Conservation (phyloP, 2,797 vertebrate genomes). For the Lagodon rhomboides region DNA sequence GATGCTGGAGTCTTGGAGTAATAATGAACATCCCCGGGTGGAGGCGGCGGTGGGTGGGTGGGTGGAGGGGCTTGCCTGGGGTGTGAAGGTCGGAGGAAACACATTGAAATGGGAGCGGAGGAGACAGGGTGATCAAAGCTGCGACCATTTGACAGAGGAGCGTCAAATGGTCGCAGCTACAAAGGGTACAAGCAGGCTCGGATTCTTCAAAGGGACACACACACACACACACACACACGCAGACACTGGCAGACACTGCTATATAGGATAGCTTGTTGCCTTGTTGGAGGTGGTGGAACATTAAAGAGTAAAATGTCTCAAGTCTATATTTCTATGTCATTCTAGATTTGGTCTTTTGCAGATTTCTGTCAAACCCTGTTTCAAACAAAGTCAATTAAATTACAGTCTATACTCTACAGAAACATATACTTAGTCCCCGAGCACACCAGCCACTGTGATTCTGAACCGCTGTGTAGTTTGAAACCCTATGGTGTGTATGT, state of each 20-base stretch:
- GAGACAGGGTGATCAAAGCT: slow-evolving; percentile 74
- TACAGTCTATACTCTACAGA: background rate
- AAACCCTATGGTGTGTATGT: background rate
- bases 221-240: background rate
- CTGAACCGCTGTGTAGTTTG: background rate
- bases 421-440: background rate
- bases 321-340: background rate
- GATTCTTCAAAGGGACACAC: slow-evolving; percentile 55
- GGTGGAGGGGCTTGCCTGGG: slow-evolving; percentile 37
- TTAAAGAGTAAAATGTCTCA: background rate
- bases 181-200: slow-evolving; percentile 36
- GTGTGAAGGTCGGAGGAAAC: slow-evolving; percentile 72
- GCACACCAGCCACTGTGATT: slow-evolving; percentile 1
- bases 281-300: background rate
- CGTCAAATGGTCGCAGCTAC: slow-evolving; percentile 62
- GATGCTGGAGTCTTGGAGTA: slow-evolving; percentile 53
- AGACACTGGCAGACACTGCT: background rate
- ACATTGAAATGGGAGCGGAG: slow-evolving; percentile 61
- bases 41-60: slow-evolving; percentile 24
- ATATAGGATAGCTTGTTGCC: background rate
- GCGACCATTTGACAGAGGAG: slow-evolving; percentile 65
- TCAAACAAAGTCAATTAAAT: slow-evolving; percentile 3
- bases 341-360: background rate
- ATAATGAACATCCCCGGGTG: slow-evolving; percentile 34
- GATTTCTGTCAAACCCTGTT: background rate